phyloP scores from a whole-genome alignment of 2,113 vertebrate genomes.

The Pterocles gutturalis region DNA sequence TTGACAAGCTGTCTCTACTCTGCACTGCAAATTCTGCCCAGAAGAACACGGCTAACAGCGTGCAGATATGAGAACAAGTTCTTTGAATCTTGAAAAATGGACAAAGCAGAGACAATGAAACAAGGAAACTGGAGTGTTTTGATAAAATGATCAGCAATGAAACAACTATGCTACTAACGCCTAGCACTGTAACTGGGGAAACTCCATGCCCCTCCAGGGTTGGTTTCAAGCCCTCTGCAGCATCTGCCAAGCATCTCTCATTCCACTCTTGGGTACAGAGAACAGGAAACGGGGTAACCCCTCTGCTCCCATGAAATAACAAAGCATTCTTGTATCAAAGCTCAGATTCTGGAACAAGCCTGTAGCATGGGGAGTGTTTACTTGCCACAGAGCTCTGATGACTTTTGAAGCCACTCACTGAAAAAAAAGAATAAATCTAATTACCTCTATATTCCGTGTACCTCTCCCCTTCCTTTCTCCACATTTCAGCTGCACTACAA shows the following conservation, averaged over 20 bases:
- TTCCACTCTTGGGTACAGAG: not conserved
- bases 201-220: not conserved
- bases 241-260: not conserved
- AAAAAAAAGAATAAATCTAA: not conserved
- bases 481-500: not conserved
- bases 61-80: not conserved
- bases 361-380: not conserved
- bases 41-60: rapidly evolving
- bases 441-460: not conserved
- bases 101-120: not conserved
- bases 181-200: not conserved
- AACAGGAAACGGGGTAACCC: not conserved
- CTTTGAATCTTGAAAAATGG: not conserved
- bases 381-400: not conserved
- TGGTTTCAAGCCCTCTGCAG: not conserved
- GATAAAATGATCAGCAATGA: not conserved
- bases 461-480: not conserved
- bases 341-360: not conserved
- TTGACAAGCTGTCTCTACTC: not conserved
- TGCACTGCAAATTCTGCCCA: not conserved
- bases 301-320: not conserved
- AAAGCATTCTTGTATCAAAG: not conserved
- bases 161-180: not conserved
- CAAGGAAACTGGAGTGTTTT: not conserved
- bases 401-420: not conserved